Base-by-base conservation (phyloP, 2,113 vertebrate species). In the Pampusana beccarii region DNA sequence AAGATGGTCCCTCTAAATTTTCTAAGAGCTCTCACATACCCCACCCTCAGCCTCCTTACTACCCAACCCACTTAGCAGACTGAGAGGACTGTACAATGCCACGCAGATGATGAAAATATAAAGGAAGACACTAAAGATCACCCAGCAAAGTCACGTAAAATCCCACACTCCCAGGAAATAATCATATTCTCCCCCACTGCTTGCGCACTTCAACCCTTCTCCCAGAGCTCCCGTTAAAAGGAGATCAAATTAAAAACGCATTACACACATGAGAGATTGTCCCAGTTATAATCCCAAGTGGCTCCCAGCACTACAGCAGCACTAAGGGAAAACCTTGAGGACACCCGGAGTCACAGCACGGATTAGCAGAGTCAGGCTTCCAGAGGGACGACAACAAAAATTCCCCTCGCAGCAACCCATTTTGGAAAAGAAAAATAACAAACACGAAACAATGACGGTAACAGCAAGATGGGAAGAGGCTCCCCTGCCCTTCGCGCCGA, bases 161-260 rank as follows among this genome's bases (percentile, higher is more conserved):
- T 60, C 34, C 56, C 29, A 40, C 70, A 78, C 75, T 83, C 79
- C 31, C 7, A 28, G 18, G n/a, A 86, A 86, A 86, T 28, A 56
- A 71, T 9, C 10, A 7, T 19, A 8, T 71, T 91, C 38, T 54
- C 26, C 19, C 29, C 12, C 36, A 33, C 16, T 3, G 21, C n/a
- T 44, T 46, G 17, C 36, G 66, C 50, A 29, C 46, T 62, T 72
- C 25, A 62, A 29, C 36, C 46, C 17, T 54, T 33, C 33, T 92
- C 85, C 71, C 74, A 82, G 51, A 57, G 73, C 46, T 42, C n/a
- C 42, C 79, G 19, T 26, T 67, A 70, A 64, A 60, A 46, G 15
- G n/a, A 44, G n/a, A 73, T 36, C 31, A 48, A 86, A 84, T 88
- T 87, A 80, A 93, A 78, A 94, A 93, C 57, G 36, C 88, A 79